phyloP scores from a whole-genome alignment of 2,888 invertebrate species.

The Rotaria macrura region DNA sequence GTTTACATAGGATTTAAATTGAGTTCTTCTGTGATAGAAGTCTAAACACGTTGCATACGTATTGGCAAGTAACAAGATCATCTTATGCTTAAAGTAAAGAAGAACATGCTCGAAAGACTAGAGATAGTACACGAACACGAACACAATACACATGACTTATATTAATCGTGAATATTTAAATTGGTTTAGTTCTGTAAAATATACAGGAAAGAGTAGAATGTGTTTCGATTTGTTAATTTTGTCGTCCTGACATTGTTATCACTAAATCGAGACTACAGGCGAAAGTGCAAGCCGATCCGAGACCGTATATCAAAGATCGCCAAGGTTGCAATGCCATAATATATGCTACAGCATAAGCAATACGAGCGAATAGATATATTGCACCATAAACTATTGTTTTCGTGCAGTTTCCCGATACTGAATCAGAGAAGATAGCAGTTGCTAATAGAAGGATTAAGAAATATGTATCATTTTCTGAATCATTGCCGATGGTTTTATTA shows the following conservation, averaged over 20 bases:
- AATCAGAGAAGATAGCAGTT: background rate
- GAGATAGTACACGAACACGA: too few species aligned
- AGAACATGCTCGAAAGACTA: too few species aligned
- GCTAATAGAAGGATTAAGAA: conserved; percentile 5
- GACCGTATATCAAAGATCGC: background rate
- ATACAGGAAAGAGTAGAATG: background rate
- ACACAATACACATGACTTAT: too few species aligned
- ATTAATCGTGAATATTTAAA: too few species aligned
- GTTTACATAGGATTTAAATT: too few species aligned
- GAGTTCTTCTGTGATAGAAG: too few species aligned
- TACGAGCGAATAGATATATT: background rate
- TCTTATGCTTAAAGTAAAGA: too few species aligned
- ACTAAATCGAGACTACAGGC: background rate
- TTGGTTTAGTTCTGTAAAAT: too few species aligned
- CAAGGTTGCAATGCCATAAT: background rate
- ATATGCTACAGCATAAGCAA: background rate
- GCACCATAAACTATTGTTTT: background rate
- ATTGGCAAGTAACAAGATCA: too few species aligned
- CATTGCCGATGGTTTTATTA: background rate
- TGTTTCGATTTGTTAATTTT: background rate
- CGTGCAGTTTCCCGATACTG: background rate
- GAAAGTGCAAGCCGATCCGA: background rate
- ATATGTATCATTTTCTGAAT: background rate
- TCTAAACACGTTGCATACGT: too few species aligned
- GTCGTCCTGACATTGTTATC: background rate